phyloP scores from a whole-genome alignment of 2,797 vertebrate genomes.

The Dendrocincla tyrannina region DNA sequence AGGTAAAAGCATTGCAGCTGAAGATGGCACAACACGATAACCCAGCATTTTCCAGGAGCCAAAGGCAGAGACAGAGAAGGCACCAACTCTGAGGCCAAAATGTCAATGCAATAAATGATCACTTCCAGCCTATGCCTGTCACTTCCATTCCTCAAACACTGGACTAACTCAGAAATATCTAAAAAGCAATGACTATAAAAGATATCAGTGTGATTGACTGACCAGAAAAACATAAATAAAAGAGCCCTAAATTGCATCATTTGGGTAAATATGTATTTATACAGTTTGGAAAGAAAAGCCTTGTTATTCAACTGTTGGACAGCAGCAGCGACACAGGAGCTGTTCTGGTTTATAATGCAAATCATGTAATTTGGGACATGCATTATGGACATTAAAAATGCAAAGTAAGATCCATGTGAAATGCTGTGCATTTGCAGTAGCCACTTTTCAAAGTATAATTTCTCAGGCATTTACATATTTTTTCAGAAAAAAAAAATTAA shows the following conservation, averaged over 20 bases:
- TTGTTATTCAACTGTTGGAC: slow-evolving; percentile 58
- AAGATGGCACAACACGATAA: not conserved
- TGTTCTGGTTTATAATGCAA: slow-evolving; percentile 70
- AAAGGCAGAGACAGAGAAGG: not conserved
- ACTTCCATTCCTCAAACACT: not conserved
- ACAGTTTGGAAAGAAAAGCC: slow-evolving; percentile 62
- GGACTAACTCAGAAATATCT: not conserved
- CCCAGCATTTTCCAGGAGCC: not conserved
- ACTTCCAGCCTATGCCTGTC: not conserved
- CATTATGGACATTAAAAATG: slow-evolving; percentile 72
- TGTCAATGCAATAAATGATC: not conserved
- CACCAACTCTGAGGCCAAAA: not conserved
- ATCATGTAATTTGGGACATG: slow-evolving; percentile 69
- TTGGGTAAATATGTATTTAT: slow-evolving; percentile 65
- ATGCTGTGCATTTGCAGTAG: slow-evolving; percentile 66
- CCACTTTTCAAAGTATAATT: slow-evolving; percentile 70
- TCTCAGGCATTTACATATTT: slow-evolving; percentile 65
- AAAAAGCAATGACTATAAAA: not conserved
- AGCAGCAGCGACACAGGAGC: slow-evolving; percentile 53
- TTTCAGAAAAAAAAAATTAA: slow-evolving; percentile 37
- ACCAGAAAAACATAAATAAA: slow-evolving; percentile 26
- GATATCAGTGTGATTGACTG: not conserved
- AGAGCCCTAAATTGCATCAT: slow-evolving; percentile 24
- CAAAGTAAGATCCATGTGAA: slow-evolving; percentile 66
- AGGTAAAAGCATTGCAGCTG: not conserved